phyloP scores from a whole-genome alignment of 2,888 invertebrate species.

The Epistrophe eligans region DNA sequence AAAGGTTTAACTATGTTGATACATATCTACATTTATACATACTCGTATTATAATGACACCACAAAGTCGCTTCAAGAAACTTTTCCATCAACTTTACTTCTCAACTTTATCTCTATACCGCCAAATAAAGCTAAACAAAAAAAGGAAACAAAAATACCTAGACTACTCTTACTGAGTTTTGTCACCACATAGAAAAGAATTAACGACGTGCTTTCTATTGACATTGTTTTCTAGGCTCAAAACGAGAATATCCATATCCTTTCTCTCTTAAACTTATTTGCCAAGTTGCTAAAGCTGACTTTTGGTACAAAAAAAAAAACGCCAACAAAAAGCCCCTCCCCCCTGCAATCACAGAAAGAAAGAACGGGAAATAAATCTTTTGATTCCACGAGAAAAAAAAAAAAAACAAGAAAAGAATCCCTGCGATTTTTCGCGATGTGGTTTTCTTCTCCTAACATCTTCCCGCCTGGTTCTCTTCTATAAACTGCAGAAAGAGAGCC shows the following conservation, averaged over 20 bases:
- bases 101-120: slow-evolving; percentile 42
- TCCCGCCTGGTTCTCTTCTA: accelerated
- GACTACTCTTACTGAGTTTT: not conserved
- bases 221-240: slow-evolving; percentile 70
- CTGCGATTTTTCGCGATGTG: slow-evolving; percentile 61
- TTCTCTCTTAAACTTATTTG: slow-evolving; percentile 55
- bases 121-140: not conserved
- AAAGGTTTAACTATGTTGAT: slow-evolving; percentile 50
- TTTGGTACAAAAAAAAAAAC: slow-evolving; percentile 28
- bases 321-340: not conserved
- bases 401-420: slow-evolving; percentile 28
- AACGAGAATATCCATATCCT: slow-evolving; percentile 65
- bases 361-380: slow-evolving; percentile 39
- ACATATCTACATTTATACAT: slow-evolving; percentile 45
- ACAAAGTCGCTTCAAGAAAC: slow-evolving; percentile 67
- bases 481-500: no score
- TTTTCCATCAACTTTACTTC: slow-evolving; percentile 39
- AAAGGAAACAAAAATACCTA: slow-evolving; percentile 1
- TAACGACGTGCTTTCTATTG: slow-evolving; percentile 68
- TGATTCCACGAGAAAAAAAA: slow-evolving; percentile 5
- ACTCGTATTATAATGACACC: slow-evolving; percentile 57
- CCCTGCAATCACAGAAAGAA: not conserved
- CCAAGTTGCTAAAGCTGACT: slow-evolving; percentile 40
- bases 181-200: slow-evolving; percentile 57
- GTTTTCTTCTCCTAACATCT: slow-evolving; percentile 31